Evolutionary conservation across 2,888 invertebrate species (phyloP).

Genomic region (Philhelius pedissequus): DNA sequence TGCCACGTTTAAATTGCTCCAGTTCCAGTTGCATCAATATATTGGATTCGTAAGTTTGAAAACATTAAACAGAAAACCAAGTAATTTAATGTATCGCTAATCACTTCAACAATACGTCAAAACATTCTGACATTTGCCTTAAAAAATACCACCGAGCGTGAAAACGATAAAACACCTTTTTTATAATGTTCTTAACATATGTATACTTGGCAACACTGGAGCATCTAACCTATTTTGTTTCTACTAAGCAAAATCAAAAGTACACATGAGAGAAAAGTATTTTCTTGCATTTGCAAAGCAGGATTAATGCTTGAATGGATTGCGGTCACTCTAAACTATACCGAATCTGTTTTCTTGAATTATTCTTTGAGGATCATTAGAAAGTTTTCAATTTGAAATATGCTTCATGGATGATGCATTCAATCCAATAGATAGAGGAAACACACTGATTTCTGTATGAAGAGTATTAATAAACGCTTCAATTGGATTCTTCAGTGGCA

Average conservation of each 20-base stretch:
- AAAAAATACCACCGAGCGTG: no score
- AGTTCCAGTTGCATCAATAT: no score
- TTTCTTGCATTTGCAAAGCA: neutral
- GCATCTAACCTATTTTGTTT: neutral
- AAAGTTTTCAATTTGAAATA: neutral
- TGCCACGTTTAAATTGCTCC: no score
- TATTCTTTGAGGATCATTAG: neutral
- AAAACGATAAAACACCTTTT: no score
- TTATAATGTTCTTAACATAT: no score
- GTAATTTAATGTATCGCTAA: no score
- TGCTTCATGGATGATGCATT: neutral
- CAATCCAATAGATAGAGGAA: neutral
- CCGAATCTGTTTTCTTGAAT: neutral
- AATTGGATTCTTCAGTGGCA: conserved; percentile 5
- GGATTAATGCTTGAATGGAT: neutral
- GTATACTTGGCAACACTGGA: neutral
- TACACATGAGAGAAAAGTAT: neutral
- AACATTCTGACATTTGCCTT: no score
- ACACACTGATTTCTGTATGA: neutral
- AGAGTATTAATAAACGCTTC: neutral
- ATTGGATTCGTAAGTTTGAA: no score
- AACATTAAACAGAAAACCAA: no score
- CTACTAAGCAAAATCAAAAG: neutral
- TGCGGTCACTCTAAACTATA: neutral
- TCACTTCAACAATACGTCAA: no score